A percentile compares a stretch with the other conserved stretches of the same genome.
phyloP scores from a whole-genome alignment of 2,113 vertebrate genomes.

The Rhegmatorhina hoffmannsi region DNA sequence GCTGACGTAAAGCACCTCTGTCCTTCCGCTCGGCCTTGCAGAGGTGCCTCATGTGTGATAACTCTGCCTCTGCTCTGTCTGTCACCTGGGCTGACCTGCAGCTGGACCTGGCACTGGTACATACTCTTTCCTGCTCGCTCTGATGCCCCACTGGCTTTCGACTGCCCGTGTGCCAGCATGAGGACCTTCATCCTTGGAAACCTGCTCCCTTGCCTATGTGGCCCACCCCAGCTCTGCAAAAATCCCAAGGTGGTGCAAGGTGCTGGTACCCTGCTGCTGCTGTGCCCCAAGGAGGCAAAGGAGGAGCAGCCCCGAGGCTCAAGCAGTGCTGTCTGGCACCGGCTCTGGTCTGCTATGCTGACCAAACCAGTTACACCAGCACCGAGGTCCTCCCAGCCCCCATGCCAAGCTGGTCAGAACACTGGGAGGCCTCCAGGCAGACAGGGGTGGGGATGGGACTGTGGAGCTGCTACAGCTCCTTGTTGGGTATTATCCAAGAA shows the following conservation, averaged over 20 bases:
- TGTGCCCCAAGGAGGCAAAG: rapidly evolving
- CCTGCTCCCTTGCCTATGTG: rapidly evolving
- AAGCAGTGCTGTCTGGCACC: not conserved
- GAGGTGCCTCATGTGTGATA: rapidly evolving
- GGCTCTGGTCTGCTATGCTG: not conserved
- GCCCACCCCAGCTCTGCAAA: not conserved
- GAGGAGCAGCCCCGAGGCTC: not conserved
- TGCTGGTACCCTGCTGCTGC: not conserved
- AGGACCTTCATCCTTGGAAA: not conserved
- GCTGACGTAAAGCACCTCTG: rapidly evolving
- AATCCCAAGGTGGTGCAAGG: rapidly evolving
- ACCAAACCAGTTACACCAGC: slow-evolving; percentile 56
- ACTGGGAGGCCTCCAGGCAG: not conserved
- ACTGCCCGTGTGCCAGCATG: rapidly evolving
- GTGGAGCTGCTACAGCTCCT: not conserved
- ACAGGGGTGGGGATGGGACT: not conserved
- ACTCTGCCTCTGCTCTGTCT: rapidly evolving
- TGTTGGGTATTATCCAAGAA: not conserved
- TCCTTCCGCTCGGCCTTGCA: rapidly evolving
- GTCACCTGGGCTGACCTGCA: rapidly evolving
- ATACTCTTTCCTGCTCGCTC: not conserved
- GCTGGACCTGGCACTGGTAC: rapidly evolving
- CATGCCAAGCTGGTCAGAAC: rapidly evolving
- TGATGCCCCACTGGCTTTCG: rapidly evolving
- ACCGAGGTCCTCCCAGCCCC: not conserved